Conservation (phyloP, 2,888 invertebrate genomes). For the Phragmatobia fuliginosa region DNA sequence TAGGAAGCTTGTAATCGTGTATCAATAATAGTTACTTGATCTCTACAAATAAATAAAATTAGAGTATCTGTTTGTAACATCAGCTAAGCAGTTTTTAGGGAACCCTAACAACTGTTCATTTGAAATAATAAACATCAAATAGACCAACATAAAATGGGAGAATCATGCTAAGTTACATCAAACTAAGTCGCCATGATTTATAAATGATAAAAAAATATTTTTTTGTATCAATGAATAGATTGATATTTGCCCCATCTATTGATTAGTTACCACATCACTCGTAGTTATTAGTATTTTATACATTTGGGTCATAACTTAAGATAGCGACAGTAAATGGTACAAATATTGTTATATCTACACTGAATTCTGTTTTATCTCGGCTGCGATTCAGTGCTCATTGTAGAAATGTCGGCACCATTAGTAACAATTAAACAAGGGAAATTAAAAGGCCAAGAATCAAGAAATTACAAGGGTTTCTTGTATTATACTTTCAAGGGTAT, state of each 20-base stretch:
- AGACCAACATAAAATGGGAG: too few species aligned
- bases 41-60: too few species aligned
- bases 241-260: background rate
- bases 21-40: too few species aligned
- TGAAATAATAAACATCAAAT: too few species aligned
- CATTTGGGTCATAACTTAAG: background rate
- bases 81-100: too few species aligned
- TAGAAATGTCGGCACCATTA: conserved; percentile 59
- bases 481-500: conserved; percentile 84
- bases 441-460: conserved; percentile 74
- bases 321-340: background rate
- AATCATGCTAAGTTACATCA: too few species aligned
- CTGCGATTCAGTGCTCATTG: background rate
- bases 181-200: too few species aligned
- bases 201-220: too few species aligned
- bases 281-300: background rate
- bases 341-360: background rate
- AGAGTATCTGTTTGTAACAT: too few species aligned
- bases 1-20: too few species aligned
- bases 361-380: background rate
- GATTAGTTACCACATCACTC: background rate
- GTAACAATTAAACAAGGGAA: conserved; percentile 78
- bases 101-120: too few species aligned
- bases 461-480: conserved; percentile 67
- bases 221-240: too few species aligned